These are phyloP conservation scores for Sebastes oblongus DNA, from an alignment of 2,797 vertebrate genomes.

Conservation along the genomic window DNA sequence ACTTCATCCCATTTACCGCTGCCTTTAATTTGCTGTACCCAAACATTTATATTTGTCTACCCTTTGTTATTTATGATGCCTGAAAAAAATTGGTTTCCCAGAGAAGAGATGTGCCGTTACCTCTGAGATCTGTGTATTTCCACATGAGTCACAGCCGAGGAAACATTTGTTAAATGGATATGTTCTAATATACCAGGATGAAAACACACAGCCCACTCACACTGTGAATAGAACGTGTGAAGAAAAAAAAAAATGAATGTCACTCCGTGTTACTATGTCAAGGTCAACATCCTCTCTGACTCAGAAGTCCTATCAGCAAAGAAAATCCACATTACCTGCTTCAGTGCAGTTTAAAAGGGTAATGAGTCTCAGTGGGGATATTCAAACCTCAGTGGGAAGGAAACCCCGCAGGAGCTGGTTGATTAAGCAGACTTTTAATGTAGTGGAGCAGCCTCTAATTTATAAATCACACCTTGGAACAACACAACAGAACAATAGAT, in stretches of 20 bases:
- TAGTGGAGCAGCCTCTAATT: conserved; percentile 20
- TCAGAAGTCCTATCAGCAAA: conserved; percentile 31
- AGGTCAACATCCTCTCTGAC: conserved; percentile 37
- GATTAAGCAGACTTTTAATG: conserved; percentile 20
- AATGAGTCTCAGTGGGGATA: conserved; percentile 51
- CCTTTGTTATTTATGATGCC: conserved; percentile 9
- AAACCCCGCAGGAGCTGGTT: conserved; percentile 17
- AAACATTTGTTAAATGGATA: conserved; percentile 43
- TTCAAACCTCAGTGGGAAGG: conserved; percentile 34
- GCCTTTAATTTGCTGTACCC: not conserved
- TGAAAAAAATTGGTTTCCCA: conserved; percentile 6
- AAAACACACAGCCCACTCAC: conserved; percentile 17
- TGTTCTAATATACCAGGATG: not conserved
- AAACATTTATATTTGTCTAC: not conserved
- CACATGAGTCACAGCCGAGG: conserved; percentile 39
- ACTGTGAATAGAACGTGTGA: not conserved
- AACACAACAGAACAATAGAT: not conserved
- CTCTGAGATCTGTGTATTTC: conserved; percentile 29
- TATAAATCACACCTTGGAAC: conserved; percentile 15
- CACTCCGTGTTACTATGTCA: conserved; percentile 25
- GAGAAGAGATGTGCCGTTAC: conserved; percentile 16
- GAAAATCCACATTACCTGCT: conserved; percentile 27
- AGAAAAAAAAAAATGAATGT: conserved; percentile 35
- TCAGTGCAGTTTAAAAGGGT: conserved; percentile 38
- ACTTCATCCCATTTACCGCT: conserved; percentile 19